Evolutionary conservation across 2,888 invertebrate genomes (phyloP).

Genomic region (Andricus curvator): DNA sequence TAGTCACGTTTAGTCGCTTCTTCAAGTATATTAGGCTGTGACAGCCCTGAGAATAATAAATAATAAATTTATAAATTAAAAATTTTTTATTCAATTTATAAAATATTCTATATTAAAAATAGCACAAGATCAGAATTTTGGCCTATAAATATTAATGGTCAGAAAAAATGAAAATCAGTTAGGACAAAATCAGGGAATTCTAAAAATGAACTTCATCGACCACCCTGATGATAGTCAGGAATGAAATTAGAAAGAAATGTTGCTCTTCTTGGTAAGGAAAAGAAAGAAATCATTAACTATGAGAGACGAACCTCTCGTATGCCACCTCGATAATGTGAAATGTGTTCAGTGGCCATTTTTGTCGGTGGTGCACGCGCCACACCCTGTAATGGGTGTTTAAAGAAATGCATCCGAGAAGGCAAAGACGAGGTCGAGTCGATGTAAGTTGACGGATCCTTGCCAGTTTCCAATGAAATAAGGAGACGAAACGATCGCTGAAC

Average conservation of each 20-base stretch:
- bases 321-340: conserved; percentile 49
- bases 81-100: too few relatives aligned
- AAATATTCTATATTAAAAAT: too few relatives aligned
- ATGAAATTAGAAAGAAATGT: too few relatives aligned
- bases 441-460: conserved; percentile 51
- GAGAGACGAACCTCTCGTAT: conserved; percentile 45
- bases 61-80: too few relatives aligned
- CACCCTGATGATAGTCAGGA: background rate
- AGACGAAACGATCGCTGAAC: conserved; percentile 49
- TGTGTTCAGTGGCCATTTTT: conserved; percentile 54
- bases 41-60: too few relatives aligned
- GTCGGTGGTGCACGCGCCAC: conserved; percentile 55
- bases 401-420: conserved; percentile 49
- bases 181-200: too few relatives aligned
- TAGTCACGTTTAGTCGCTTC: too few relatives aligned
- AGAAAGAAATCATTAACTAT: conserved; percentile 38
- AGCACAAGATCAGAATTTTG: too few relatives aligned
- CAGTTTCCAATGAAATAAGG: conserved; percentile 54
- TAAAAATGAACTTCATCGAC: too few relatives aligned
- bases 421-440: conserved; percentile 48
- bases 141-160: too few relatives aligned
- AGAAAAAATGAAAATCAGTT: too few relatives aligned
- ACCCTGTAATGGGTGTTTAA: conserved; percentile 47
- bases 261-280: background rate
- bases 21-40: too few relatives aligned